Evolutionary conservation across 2,888 invertebrate genomes (phyloP), one percentile per base, ranked within the genome.

Genomic region (Sinhomidia bicolor): DNA sequence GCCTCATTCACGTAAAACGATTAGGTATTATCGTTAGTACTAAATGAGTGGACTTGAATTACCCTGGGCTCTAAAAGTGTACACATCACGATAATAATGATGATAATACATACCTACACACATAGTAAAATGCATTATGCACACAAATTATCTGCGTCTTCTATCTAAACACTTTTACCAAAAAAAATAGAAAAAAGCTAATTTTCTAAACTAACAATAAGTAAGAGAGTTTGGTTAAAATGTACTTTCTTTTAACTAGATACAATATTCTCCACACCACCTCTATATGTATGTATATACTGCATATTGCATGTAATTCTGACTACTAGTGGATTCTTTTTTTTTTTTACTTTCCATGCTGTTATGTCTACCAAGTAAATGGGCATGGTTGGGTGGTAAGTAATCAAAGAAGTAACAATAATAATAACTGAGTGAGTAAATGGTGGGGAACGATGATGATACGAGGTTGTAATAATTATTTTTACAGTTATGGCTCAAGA

Each of bases 391-490:
- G 71, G 86, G 74, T 86, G 87, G 87, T 65, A 76, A 62, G 82
- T 82, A 88, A 82, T 88, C 74, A 88, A 76, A 76, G 62, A 47
- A 76, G 76, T 74, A 84, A 74, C 85, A 89, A 71, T 71, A 71
- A 71, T 74, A 74, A 20, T 20, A 47, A 82, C 71, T 81, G 89
- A 62, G 51, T 51, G 83, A 90, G 87, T 87, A 90, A 90, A 91
- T 90, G 90, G 91, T 82, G 91, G 89, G 90, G 91, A 90, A 90
- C 78, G 90, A 91, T 90, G 89, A 90, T 88, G 78, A 82, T 85
- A 90, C 47, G 89, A 84, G 65, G 76, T 71, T 68, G 84, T 85
- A 88, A 82, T 90, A 86, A 90, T 90, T 88, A 88, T 88, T 87
- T 89, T 84, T 86, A 90, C 68, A 85, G 62, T 85, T 82, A 90